Base-by-base conservation (phyloP, 2,888 invertebrate species). In the Eupithecia exiguata region DNA sequence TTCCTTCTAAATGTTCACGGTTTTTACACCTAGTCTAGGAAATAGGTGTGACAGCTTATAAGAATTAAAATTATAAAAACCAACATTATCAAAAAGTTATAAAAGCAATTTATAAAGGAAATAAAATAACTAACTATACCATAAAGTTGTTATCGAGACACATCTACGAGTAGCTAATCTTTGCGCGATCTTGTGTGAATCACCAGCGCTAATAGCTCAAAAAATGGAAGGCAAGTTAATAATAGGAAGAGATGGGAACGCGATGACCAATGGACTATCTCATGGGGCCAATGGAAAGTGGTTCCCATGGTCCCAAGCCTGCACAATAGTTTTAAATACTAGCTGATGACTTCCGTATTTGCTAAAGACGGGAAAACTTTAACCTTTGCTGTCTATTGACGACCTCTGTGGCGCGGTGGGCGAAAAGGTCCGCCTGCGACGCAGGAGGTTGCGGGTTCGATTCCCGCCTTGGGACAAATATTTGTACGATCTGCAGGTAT, bases 201-300 rank as follows among this genome's bases (percentile, higher is more conserved):
- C 75, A 62, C 72, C 71, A 69, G 61, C 61, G 71, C 71, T 79
- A 78, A 80, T 79, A 76, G 77, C 71, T 76, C 71, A 76, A 76
- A 78, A 77, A 77, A 76, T 77, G 72, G 77, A 77, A 58, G 25
- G 58, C 25, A 58, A 68, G 63, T 74, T 78, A 76, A 78, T 78
- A 69, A 67, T 40, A 69, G 36, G 21, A 71, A 75, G 62, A 68
- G 74, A 76, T 79, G 77, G 77, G 80, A 80, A 77, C 70, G 75
- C 76, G 76, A 79, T 80, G 78, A 79, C 78, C 75, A 70, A 77
- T 66, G 66, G 66, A 66, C 25, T 21, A 66, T 66, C 66, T 25
- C 66, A 40, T 40, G 66, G 66, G 62, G 35, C 62, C 35, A 62
- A 62, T 35, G 30, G 72, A 75, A 75, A 75, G 75, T 70, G 46